These are phyloP conservation scores for Aegotheles bennettii DNA, from an alignment of 2,113 vertebrate genomes.

Conservation along the genomic window DNA sequence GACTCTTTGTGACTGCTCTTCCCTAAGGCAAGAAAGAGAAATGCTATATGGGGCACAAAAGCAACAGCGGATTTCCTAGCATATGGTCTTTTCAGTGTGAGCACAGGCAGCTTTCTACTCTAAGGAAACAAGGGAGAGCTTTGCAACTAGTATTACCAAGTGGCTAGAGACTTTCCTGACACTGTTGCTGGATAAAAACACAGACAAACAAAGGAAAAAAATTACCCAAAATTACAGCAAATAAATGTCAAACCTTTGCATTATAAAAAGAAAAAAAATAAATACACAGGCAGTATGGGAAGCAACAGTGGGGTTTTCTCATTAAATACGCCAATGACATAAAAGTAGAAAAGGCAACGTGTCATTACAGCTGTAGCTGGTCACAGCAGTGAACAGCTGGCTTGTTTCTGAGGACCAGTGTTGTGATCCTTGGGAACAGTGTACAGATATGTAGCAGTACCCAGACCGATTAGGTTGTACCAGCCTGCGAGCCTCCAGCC, in stretches of 20 bases:
- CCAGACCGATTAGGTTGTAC: not conserved
- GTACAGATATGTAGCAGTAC: not conserved
- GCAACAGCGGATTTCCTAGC: constrained; percentile 8
- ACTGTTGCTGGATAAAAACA: not conserved
- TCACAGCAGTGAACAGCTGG: not conserved
- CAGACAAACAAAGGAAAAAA: not conserved
- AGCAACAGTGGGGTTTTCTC: not conserved
- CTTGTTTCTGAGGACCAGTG: not conserved
- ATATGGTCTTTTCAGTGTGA: not conserved
- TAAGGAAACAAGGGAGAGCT: not conserved
- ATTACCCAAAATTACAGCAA: not conserved
- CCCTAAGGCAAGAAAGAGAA: constrained; percentile 16
- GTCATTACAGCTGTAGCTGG: not conserved
- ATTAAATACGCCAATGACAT: not conserved
- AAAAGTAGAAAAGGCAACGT: accelerated
- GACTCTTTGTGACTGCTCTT: constrained; percentile 28
- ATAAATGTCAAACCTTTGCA: not conserved
- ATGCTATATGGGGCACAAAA: constrained; percentile 24
- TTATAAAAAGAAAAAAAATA: not conserved
- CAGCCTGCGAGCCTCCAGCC: constrained; percentile 19
- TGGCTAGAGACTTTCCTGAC: not conserved
- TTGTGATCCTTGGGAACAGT: not conserved
- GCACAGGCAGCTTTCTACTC: not conserved
- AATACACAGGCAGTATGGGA: not conserved
- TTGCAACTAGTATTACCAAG: not conserved